Percentiles rank a stretch among this genome's conserved stretches.
These are phyloP conservation scores for Chrysocyon brachyurus DNA, from an alignment of 2,797 vertebrate genomes.

Conservation along the genomic window DNA sequence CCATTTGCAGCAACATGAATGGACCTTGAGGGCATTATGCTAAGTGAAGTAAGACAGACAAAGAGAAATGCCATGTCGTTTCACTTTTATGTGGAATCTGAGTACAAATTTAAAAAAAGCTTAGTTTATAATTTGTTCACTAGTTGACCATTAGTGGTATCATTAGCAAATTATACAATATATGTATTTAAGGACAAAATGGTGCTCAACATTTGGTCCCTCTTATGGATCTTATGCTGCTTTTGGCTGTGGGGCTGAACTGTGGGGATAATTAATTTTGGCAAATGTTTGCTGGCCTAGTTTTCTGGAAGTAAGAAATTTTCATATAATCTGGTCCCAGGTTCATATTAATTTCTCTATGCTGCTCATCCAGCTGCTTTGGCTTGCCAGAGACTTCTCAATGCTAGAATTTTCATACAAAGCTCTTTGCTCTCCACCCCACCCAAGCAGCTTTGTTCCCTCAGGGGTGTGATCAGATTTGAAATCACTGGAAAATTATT, in stretches of 20 bases:
- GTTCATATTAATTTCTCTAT: conserved; percentile 65
- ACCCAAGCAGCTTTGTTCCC: conserved; percentile 73
- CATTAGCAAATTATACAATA: not conserved
- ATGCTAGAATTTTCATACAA: conserved; percentile 70
- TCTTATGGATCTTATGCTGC: conserved; percentile 44
- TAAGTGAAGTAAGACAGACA: not conserved
- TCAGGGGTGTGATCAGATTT: conserved; percentile 74
- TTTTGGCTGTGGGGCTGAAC: conserved; percentile 12
- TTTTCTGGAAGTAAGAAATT: conserved; percentile 71
- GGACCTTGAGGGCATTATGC: not conserved
- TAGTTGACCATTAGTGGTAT: not conserved
- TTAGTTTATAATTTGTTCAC: not conserved
- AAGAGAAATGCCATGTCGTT: not conserved
- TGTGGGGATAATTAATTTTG: conserved; percentile 69
- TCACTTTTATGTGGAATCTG: not conserved
- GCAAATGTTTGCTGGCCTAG: conserved; percentile 62
- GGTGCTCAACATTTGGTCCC: conserved; percentile 12
- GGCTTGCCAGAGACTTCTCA: conserved; percentile 67
- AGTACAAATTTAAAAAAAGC: not conserved
- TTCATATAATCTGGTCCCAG: conserved; percentile 66
- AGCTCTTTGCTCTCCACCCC: conserved; percentile 62
- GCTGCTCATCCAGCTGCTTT: conserved; percentile 73
- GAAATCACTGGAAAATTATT: conserved; percentile 80
- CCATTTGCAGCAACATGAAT: not conserved
- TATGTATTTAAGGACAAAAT: conserved; percentile 49